Conservation (phyloP, 1,140 invertebrate species). For the Trichonephila inaurata region DNA sequence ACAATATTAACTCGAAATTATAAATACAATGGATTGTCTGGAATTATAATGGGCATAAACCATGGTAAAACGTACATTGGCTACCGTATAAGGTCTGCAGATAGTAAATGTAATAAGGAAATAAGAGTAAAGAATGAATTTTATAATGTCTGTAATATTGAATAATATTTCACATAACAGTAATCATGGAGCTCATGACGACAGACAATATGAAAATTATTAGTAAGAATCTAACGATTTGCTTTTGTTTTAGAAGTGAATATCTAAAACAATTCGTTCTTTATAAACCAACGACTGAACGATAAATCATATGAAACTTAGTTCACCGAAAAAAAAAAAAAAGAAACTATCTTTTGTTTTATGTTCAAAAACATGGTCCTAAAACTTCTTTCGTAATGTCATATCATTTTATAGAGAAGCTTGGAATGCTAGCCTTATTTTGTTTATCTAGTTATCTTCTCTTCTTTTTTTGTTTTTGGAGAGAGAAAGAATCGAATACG, state of each 20-base stretch:
- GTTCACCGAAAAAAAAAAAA: not conserved
- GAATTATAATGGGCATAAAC: too few species aligned
- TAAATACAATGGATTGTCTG: too few species aligned
- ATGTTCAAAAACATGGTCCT: conserved; percentile 4
- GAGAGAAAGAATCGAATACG: not conserved
- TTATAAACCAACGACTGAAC: not conserved
- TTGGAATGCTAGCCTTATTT: not conserved
- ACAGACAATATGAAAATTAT: too few species aligned
- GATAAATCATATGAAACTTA: conserved; percentile 18
- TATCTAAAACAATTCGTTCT: not conserved
- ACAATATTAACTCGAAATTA: too few species aligned
- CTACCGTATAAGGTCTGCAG: too few species aligned
- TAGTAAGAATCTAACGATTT: not conserved
- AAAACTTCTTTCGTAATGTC: conserved; percentile 32
- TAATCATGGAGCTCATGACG: too few species aligned
- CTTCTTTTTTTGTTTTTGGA: not conserved
- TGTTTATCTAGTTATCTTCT: not conserved
- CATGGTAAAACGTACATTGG: too few species aligned
- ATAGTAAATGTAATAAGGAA: too few species aligned
- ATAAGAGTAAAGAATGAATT: too few species aligned
- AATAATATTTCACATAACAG: too few species aligned
- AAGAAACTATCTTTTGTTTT: not conserved
- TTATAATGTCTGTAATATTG: too few species aligned
- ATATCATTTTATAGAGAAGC: conserved; percentile 18
- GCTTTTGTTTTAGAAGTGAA: not conserved